Percentiles rank a stretch among this genome's conserved stretches.
phyloP scores from a whole-genome alignment of 1,140 invertebrate species.

The Euwallacea similis region DNA sequence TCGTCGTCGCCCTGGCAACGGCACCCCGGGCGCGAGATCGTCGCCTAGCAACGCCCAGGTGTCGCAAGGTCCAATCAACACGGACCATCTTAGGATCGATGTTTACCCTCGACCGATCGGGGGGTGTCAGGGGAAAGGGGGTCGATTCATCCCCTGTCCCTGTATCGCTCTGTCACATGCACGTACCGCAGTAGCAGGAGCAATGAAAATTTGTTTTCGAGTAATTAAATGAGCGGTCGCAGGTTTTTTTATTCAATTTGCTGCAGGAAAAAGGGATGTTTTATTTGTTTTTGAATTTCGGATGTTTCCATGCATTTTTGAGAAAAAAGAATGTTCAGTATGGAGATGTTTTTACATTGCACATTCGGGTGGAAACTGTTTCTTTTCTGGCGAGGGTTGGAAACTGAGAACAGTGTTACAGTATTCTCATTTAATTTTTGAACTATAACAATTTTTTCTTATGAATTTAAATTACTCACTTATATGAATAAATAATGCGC shows the following conservation, averaged over 20 bases:
- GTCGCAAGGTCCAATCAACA: slow-evolving; percentile 53
- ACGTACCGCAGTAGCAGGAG: background rate
- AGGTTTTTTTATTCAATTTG: background rate
- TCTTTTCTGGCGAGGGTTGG: too few relatives aligned
- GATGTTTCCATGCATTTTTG: too few relatives aligned
- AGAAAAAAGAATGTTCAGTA: too few relatives aligned
- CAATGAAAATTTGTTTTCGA: background rate
- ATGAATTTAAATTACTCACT: too few relatives aligned
- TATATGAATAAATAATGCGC: too few relatives aligned
- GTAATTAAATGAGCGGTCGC: slow-evolving; percentile 1
- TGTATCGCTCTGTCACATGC: slow-evolving; percentile 23
- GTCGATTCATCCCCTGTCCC: background rate
- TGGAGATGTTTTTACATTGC: too few relatives aligned
- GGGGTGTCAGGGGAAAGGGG: slow-evolving; percentile 3
- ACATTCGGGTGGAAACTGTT: too few relatives aligned
- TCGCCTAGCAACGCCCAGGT: slow-evolving; percentile 53
- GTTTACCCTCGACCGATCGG: slow-evolving; percentile 43
- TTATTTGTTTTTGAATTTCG: background rate
- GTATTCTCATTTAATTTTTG: too few relatives aligned
- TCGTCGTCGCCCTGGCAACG: slow-evolving; percentile 17
- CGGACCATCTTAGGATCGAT: slow-evolving; percentile 53
- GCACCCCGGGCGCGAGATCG: slow-evolving; percentile 39
- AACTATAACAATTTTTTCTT: too few relatives aligned
- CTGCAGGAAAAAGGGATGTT: background rate
- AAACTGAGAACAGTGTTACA: too few relatives aligned